Base-by-base conservation (phyloP, 2,797 vertebrate species). In the Hozukius guyotensis region DNA sequence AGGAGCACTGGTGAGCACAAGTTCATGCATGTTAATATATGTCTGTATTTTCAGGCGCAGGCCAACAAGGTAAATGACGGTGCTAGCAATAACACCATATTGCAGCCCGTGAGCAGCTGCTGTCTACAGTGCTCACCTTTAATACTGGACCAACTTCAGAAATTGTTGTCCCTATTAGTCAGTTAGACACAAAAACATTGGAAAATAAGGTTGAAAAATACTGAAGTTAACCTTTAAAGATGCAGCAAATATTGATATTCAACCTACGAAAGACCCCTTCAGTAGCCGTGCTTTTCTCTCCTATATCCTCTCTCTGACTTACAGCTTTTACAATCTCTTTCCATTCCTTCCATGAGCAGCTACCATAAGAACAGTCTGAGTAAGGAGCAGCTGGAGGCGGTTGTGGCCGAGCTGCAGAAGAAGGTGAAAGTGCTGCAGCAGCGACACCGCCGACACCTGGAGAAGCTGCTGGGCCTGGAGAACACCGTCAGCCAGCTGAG, bases 371-470 rank as follows among this genome's bases (percentile, higher is more conserved):
- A 84, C 82, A 94, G 89, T 14, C n/a, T 95, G 87, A 95, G 93
- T 10, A 94, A 94, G 12, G 90, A 94, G 62, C 94, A 96, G 81
- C 91, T 97, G 80, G 94, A 95, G 20, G 87, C 88, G 0, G 89
- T 94, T 0, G 95, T 95, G 32, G 18, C 83, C 0, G 93, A 92
- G 29, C 92, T 96, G 29, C 96, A 96, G 91, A 94, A 89, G 55
- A 96, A 95, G 60, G 96, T 97, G 60, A 94, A 87, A 34, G 90
- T 95, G n/a, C 93, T 97, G 49, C 96, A 97, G 93, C 94, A 94
- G 90, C 84, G 94, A 6, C 96, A 96, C 27, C 91, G 94, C 11
- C 83, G 93, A 13, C 96, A 96, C 86, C 89, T 95, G 77, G 95
- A 95, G 55, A 96, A 96, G 55, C 89, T 97, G 1, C 84, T 91